phyloP scores from a whole-genome alignment of 2,113 vertebrate genomes.

The Sminthopsis crassicaudata region DNA sequence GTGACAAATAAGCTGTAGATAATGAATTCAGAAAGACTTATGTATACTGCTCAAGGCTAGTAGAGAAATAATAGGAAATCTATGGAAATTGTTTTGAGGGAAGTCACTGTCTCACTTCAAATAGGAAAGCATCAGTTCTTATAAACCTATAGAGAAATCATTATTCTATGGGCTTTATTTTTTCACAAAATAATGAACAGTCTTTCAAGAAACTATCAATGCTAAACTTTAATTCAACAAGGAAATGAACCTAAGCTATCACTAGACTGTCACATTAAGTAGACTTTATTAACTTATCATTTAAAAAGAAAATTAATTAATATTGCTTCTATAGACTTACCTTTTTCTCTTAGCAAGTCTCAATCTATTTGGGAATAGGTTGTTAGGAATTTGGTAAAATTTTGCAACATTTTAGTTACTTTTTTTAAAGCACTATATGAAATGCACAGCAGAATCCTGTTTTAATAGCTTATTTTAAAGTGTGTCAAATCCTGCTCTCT shows the following conservation, averaged over 20 bases:
- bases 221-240: not conserved
- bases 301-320: not conserved
- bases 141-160: not conserved
- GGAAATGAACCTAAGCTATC: not conserved
- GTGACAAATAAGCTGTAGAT: not conserved
- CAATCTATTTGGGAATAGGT: not conserved
- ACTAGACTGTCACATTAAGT: not conserved
- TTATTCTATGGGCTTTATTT: not conserved
- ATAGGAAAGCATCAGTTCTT: not conserved
- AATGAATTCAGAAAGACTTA: not conserved
- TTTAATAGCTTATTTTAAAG: not conserved
- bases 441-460: not conserved
- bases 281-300: not conserved
- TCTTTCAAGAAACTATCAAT: not conserved
- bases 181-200: not conserved
- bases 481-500: not conserved
- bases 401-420: not conserved
- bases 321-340: not conserved
- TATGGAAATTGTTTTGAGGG: not conserved
- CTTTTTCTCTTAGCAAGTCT: not conserved
- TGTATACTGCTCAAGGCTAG: not conserved
- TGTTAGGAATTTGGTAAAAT: not conserved
- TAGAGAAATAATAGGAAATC: not conserved
- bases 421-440: not conserved
- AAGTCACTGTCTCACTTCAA: not conserved